phyloP scores from a whole-genome alignment of 2,888 invertebrate genomes.

The Xestia xanthographa region DNA sequence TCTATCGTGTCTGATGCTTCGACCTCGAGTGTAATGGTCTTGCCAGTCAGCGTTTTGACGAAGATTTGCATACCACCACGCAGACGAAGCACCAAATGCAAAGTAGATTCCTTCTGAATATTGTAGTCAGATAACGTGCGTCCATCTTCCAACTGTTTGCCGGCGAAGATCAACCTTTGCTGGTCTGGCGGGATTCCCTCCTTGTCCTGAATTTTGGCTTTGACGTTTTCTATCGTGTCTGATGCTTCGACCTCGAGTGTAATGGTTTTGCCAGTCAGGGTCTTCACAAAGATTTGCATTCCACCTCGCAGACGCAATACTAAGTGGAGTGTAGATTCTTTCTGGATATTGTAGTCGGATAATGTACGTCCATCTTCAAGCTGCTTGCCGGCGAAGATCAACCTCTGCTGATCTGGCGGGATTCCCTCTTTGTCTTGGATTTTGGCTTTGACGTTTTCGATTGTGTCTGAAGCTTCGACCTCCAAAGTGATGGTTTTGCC shows the following conservation, averaged over 20 bases:
- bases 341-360: constrained; percentile 71
- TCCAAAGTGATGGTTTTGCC: constrained; percentile 71
- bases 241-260: constrained; percentile 67
- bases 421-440: constrained; percentile 72
- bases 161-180: constrained; percentile 74
- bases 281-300: constrained; percentile 73
- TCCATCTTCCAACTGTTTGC: constrained; percentile 70
- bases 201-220: constrained; percentile 67
- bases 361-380: constrained; percentile 70
- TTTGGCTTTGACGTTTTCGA: constrained; percentile 71
- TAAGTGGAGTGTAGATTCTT: constrained; percentile 69
- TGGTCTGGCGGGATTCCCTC: constrained; percentile 75
- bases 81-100: constrained; percentile 69
- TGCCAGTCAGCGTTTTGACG: constrained; percentile 70
- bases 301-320: constrained; percentile 70
- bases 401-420: constrained; percentile 69
- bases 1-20: constrained; percentile 76
- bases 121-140: constrained; percentile 72
- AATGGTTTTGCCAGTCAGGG: constrained; percentile 70
- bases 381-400: constrained; percentile 72
- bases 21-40: constrained; percentile 73
- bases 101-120: constrained; percentile 72
- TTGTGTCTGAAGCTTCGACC: constrained; percentile 70
- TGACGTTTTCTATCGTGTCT: constrained; percentile 67
- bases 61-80: constrained; percentile 74